Evolutionary conservation across 1,140 invertebrate species (phyloP).

Genomic region (Nebria ingens): DNA sequence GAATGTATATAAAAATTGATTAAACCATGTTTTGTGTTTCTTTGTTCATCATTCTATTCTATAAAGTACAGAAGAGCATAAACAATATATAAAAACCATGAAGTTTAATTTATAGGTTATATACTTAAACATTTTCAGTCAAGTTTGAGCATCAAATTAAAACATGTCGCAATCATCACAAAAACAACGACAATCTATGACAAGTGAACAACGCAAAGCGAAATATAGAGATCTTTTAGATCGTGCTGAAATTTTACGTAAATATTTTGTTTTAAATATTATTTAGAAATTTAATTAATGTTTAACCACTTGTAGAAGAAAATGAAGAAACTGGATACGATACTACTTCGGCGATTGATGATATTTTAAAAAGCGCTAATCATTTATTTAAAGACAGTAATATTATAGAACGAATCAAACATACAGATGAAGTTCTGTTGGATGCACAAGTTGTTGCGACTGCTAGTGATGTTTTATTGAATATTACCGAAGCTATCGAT

Average conservation of each 20-base stretch:
- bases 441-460: slow-evolving; percentile 37
- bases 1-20: too few species aligned
- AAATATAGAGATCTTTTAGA: slow-evolving; percentile 2
- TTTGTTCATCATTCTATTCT: too few species aligned
- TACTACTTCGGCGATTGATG: slow-evolving; percentile 30
- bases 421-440: slow-evolving; percentile 38
- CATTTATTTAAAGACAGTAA: slow-evolving; percentile 29
- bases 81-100: too few species aligned
- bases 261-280: background rate
- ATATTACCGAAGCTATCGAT: slow-evolving; percentile 36
- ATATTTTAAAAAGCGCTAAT: slow-evolving; percentile 32
- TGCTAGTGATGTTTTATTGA: slow-evolving; percentile 34
- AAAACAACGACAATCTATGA: background rate
- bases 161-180: background rate
- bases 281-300: background rate
- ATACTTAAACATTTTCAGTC: background rate
- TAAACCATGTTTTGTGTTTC: too few species aligned
- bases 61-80: too few species aligned
- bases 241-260: slow-evolving; percentile 1
- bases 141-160: too few species aligned
- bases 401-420: slow-evolving; percentile 32
- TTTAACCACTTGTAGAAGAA: slow-evolving; percentile 25
- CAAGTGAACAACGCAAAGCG: background rate
- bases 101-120: background rate
- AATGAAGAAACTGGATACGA: slow-evolving; percentile 25